Conservation (phyloP, 2,113 vertebrate genomes). For the Calyptommatus sinebrachiatus region DNA sequence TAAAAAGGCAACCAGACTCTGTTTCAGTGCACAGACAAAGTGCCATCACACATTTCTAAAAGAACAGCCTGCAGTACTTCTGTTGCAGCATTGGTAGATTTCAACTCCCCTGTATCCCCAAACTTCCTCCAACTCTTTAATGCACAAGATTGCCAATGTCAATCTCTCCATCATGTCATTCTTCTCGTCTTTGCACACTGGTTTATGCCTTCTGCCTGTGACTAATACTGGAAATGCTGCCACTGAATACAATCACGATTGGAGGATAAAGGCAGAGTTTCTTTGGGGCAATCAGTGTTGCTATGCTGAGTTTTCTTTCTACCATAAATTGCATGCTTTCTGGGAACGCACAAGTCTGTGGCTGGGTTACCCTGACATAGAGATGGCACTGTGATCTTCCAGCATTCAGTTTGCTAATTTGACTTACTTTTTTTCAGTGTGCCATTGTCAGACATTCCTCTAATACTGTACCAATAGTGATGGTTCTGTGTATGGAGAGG, state of each 20-base stretch:
- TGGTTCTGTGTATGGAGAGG: not conserved
- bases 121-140: not conserved
- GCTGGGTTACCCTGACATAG: not conserved
- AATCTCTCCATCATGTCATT: not conserved
- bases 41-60: not conserved
- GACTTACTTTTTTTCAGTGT: not conserved
- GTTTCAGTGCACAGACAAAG: no score
- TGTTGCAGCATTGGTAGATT: not conserved
- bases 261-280: not conserved
- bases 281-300: not conserved
- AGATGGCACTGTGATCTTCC: not conserved
- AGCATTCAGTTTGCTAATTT: not conserved
- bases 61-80: not conserved
- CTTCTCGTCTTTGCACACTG: not conserved
- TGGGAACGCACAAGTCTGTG: not conserved
- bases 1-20: no score
- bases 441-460: not conserved
- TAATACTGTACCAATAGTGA: no score
- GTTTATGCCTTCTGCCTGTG: not conserved
- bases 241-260: not conserved
- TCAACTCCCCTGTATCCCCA: not conserved
- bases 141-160: no score
- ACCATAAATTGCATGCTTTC: not conserved
- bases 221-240: not conserved
- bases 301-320: not conserved